phyloP scores from a whole-genome alignment of 2,888 invertebrate genomes.

The Notodonta ziczac region DNA sequence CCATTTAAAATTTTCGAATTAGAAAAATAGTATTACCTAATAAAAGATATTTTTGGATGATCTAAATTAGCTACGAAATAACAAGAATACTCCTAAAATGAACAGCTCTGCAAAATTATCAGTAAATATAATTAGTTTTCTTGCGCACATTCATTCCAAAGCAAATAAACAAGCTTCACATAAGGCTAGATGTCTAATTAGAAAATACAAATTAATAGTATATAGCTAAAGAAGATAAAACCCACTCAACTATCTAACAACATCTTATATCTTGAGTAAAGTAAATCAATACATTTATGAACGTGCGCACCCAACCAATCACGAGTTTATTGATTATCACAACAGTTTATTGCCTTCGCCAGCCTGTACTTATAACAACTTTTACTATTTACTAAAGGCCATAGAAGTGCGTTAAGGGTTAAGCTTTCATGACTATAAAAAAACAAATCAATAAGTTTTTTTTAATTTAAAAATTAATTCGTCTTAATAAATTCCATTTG shows the following conservation, averaged over 20 bases:
- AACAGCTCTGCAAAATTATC: not conserved
- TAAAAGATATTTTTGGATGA: too few species aligned
- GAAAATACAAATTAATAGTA: not conserved
- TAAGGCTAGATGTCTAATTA: not conserved
- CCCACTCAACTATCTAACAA: not conserved
- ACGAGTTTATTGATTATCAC: slow-evolving; percentile 10
- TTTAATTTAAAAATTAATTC: slow-evolving; percentile 21
- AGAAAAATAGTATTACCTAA: not conserved
- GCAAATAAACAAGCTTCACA: not conserved
- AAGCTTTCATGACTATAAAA: not conserved
- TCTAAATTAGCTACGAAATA: slow-evolving; percentile 7
- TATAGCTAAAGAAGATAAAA: not conserved
- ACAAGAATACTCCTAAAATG: too few species aligned
- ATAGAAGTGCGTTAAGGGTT: not conserved
- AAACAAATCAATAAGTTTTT: not conserved
- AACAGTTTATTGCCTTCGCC: slow-evolving; percentile 4
- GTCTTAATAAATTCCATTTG: slow-evolving; percentile 16
- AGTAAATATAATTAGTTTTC: not conserved
- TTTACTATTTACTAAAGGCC: not conserved
- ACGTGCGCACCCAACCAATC: slow-evolving; percentile 1
- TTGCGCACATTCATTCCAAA: too few species aligned
- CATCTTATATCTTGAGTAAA: slow-evolving; percentile 1
- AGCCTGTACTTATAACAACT: not conserved
- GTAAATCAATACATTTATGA: slow-evolving; percentile 17
- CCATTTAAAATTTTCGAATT: slow-evolving; percentile 29